Evolutionary conservation across 2,888 invertebrate species (phyloP), one percentile per base, ranked within the genome.

Genomic region (Lasioglossum pauxillum): DNA sequence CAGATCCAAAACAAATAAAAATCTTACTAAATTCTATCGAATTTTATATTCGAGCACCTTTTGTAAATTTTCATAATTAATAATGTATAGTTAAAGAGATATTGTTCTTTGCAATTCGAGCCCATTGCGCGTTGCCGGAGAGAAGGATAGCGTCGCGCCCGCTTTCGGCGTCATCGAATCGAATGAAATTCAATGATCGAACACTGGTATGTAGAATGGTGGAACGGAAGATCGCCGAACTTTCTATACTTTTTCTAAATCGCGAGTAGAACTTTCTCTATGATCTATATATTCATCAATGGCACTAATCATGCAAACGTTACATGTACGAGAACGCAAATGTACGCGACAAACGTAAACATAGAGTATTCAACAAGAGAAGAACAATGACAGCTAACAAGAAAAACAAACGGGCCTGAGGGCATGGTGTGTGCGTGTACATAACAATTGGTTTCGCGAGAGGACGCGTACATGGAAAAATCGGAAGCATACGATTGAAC

Each of bases 241-340:
- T 23, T 74, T 74, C 35, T 69, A 69, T 38, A 74, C n/a, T 57
- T 53, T 12, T 73, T 31, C 31, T 46, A 49, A 46, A 73, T 53
- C 53, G 74, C 31, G 49, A 12, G 23, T 35, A 49, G 35, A 67
- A 67, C 44, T 31, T 44, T 38, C 35, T 38, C 53, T 81, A 80
- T 10, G 8, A 69, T 57, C 38, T 86, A 85, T 86, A 85, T 86
- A 85, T 69, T 74, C 60, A 44, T 74, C 53, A 81, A 86, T 86
- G 86, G 86, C 86, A 86, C 86, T 86, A 85, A 53, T 77, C 75
- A 79, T 80, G 85, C 79, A 86, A 73, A 76, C 53, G n/a, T 67
- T 81, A 84, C 57, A 69, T 64, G n/a, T 71, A 64, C 64, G 64
- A 8, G 64, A 64, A 64, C 64, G 64, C 31, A 64, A 64, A 64